phyloP scores from a whole-genome alignment of 2,888 invertebrate species.

The Cryptops parisi region DNA sequence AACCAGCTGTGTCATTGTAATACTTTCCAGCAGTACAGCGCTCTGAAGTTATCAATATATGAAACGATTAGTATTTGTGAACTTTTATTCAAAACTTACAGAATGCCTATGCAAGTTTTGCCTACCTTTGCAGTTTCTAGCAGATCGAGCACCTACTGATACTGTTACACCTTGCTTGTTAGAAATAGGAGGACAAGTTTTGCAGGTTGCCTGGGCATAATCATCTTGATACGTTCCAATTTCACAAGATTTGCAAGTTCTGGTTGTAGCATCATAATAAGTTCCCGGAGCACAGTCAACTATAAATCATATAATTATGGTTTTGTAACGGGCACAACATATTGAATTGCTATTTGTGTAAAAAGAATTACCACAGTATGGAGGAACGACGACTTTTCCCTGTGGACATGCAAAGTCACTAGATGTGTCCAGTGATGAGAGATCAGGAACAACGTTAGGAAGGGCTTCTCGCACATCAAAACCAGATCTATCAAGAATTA shows the following conservation, averaged over 20 bases:
- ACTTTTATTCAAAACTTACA: too few species aligned
- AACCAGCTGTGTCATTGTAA: slow-evolving; percentile 72
- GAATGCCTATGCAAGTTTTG: too few species aligned
- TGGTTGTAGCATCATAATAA: slow-evolving; percentile 53
- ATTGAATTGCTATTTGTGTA: not conserved
- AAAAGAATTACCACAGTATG: slow-evolving; percentile 60
- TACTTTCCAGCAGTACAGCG: slow-evolving; percentile 88
- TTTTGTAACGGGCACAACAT: not conserved
- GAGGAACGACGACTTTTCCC: slow-evolving; percentile 86
- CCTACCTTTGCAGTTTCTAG: slow-evolving; percentile 69
- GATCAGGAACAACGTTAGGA: slow-evolving; percentile 88
- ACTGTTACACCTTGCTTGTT: slow-evolving; percentile 81
- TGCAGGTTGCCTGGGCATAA: slow-evolving; percentile 75
- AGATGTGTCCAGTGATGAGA: slow-evolving; percentile 67
- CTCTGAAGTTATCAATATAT: slow-evolving; percentile 42
- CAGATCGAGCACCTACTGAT: slow-evolving; percentile 70
- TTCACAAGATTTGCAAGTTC: slow-evolving; percentile 66
- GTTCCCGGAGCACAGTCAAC: slow-evolving; percentile 86
- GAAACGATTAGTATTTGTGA: too few species aligned
- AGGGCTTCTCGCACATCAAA: slow-evolving; percentile 84
- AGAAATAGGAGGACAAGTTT: slow-evolving; percentile 73
- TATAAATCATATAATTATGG: slow-evolving; percentile 13
- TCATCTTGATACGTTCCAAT: slow-evolving; percentile 88
- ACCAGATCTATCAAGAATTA: slow-evolving; percentile 85
- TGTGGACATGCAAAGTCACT: slow-evolving; percentile 85